These are phyloP conservation scores for Pasiphila rectangulata DNA, from an alignment of 2,888 invertebrate species.

Conservation along the genomic window DNA sequence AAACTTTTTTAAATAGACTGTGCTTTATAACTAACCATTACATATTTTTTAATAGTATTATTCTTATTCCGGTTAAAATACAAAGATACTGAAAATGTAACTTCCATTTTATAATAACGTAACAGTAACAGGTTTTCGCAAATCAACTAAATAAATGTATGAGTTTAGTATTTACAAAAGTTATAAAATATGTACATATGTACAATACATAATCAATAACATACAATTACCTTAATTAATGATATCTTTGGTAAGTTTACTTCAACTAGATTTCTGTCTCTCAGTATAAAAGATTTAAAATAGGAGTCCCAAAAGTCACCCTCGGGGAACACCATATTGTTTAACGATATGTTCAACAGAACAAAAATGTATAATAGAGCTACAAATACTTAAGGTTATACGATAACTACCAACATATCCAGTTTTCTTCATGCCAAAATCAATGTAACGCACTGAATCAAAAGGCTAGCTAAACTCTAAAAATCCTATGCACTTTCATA, in stretches of 20 bases:
- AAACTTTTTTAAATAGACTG: no score
- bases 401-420: no score
- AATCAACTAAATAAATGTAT: no score
- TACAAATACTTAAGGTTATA: no score
- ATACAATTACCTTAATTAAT: neutral
- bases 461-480: conserved; percentile 5
- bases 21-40: no score
- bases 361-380: no score
- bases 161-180: conserved; percentile 1
- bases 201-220: neutral
- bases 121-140: no score
- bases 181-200: neutral
- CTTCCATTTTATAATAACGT: no score
- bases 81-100: no score
- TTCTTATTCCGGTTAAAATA: no score
- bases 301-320: neutral
- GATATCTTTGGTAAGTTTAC: conserved; percentile 15
- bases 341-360: neutral
- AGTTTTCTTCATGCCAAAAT: no score
- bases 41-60: no score
- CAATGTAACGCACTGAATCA: neutral
- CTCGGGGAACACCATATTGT: conserved; percentile 3
- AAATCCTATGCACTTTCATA: neutral
- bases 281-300: conserved; percentile 3
- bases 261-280: neutral